Conservation (phyloP, 1,140 invertebrate genomes). For the Anagrus nilaparvatae region DNA sequence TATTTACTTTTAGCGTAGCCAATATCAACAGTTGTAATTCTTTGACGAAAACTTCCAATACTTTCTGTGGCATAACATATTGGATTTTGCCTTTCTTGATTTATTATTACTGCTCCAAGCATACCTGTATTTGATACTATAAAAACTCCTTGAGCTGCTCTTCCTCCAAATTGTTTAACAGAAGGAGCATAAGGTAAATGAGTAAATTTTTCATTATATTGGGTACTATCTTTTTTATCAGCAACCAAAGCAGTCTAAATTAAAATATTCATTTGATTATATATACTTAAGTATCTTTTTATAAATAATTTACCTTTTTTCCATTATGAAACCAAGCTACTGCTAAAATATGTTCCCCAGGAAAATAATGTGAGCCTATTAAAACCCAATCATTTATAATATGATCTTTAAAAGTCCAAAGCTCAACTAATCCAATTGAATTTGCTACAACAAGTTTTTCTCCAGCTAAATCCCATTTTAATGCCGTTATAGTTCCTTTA, state of each 20-base stretch:
- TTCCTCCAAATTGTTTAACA: constrained; percentile 75
- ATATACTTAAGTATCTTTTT: not conserved
- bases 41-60: constrained; percentile 60
- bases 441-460: constrained; percentile 68
- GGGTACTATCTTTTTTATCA: constrained; percentile 71
- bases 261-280: constrained; percentile 4
- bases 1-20: constrained; percentile 60
- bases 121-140: constrained; percentile 77
- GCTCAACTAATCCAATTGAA: constrained; percentile 59
- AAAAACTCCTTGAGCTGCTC: constrained; percentile 69
- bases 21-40: constrained; percentile 64
- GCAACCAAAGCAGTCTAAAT: constrained; percentile 40
- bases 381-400: constrained; percentile 72
- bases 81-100: constrained; percentile 39
- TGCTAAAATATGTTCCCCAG: constrained; percentile 70
- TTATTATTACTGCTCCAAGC: constrained; percentile 57
- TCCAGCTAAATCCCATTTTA: constrained; percentile 79
- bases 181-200: constrained; percentile 66
- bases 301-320: constrained; percentile 53
- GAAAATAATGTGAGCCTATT: constrained; percentile 40
- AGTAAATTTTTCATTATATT: constrained; percentile 79
- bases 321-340: constrained; percentile 79
- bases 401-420: constrained; percentile 69
- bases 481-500: constrained; percentile 55
- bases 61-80: constrained; percentile 51